Base-by-base conservation (phyloP, 1,140 invertebrate species). In the Plectus sambesii region DNA sequence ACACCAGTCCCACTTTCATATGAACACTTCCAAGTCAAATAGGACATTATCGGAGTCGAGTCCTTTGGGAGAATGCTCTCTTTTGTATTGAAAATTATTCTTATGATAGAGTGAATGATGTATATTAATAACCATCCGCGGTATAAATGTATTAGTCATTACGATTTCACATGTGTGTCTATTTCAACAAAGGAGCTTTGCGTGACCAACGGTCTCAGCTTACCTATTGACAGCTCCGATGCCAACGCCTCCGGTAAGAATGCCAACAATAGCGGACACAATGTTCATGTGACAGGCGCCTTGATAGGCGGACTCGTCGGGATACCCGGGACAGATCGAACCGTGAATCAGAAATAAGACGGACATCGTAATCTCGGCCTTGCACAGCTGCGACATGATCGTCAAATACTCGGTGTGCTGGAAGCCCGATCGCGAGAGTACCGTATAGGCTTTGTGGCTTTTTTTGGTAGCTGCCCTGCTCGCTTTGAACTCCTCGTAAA, bases 361-460 rank as follows among this genome's bases (percentile, higher is more conserved):
- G 1, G 64, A 65, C 33, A 65, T 68, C 20, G 61, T 26, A 15
- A 65, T 53, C 39, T 65, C 62, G 3, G 62, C 57, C 22, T 63
- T 61, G 41, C 64, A 65, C 45, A 65, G 29, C 44, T 65, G 58
- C 4, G 64, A 49, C 41, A 65, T 58, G 15, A 65, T 68, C 51
- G 61, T 58, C 15, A 63, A 52, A 25, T 63, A 65, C 62, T 65
- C 62, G 8, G 62, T 68, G 39, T 65, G 62, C 29, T 65, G 62
- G 40, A 65, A 65, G 19, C 62, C 62, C 3, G 50, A 48, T 2
- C 62, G 30, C 43, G 67, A 65, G 55, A 65, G 67, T 4, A 65
- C 64, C 9, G 62, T 65, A 41, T 65, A 65, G 22, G 65, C 55
- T 24, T 65, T 64, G 47, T 68, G 68, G 3, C 63, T n/a, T n/a